Conservation (phyloP, 2,888 invertebrate species). For the Platerodrilus igneus region DNA sequence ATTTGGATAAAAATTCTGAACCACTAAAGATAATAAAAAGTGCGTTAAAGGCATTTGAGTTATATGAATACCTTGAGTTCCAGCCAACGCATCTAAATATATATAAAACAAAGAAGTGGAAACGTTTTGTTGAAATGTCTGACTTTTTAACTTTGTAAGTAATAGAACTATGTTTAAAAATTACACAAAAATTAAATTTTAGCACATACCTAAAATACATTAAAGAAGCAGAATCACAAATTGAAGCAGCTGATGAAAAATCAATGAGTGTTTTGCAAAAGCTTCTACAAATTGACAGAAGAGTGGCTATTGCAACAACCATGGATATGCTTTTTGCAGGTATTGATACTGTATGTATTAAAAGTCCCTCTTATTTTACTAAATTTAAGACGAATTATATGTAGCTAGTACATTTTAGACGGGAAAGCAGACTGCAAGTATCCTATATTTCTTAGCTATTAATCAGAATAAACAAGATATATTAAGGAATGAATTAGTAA, state of each 20-base stretch:
- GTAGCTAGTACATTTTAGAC: constrained; percentile 41
- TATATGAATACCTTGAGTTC: constrained; percentile 40
- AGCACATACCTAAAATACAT: constrained; percentile 38
- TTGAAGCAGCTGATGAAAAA: constrained; percentile 35
- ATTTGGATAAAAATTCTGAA: constrained; percentile 39
- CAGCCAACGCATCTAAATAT: constrained; percentile 40
- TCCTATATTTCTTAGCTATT: constrained; percentile 47
- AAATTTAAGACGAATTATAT: too few relatives aligned
- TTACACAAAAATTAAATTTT: constrained; percentile 8
- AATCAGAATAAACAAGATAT: constrained; percentile 46
- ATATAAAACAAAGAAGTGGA: constrained; percentile 38
- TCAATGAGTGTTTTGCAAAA: constrained; percentile 62
- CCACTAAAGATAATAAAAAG: constrained; percentile 46
- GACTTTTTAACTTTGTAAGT: constrained; percentile 46
- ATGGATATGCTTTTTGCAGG: constrained; percentile 67
- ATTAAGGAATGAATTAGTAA: constrained; percentile 44
- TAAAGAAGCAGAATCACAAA: constrained; percentile 33
- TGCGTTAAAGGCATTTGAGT: constrained; percentile 34
- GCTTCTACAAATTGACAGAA: constrained; percentile 57
- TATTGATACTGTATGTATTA: constrained; percentile 61
- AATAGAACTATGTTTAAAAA: constrained; percentile 1
- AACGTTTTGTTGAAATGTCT: constrained; percentile 40
- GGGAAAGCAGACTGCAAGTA: constrained; percentile 45
- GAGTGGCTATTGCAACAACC: constrained; percentile 62
- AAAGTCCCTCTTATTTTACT: not conserved